These are phyloP conservation scores for Formica exsecta DNA, from an alignment of 1,140 invertebrate genomes.

Conservation along the genomic window DNA sequence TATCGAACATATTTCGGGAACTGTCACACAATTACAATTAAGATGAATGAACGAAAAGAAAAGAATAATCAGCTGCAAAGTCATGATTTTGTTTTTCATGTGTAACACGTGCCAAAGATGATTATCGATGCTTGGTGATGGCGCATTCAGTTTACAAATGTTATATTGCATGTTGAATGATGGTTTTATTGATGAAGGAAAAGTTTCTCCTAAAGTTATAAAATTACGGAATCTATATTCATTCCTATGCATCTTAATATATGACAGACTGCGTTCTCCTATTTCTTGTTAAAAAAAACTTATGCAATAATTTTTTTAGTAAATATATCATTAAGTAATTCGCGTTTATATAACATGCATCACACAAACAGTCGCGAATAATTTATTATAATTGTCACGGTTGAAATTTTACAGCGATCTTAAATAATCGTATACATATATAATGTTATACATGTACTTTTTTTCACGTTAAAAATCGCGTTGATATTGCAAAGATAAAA, in stretches of 20 bases:
- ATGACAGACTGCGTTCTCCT: constrained; percentile 53
- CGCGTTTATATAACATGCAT: constrained; percentile 48
- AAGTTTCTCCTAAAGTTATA: constrained; percentile 32
- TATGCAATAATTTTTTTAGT: background rate
- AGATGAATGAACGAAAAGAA: constrained; percentile 40
- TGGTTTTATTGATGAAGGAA: constrained; percentile 46
- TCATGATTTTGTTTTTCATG: constrained; percentile 42
- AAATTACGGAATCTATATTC: constrained; percentile 32
- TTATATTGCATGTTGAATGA: constrained; percentile 39
- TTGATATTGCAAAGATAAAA: constrained; percentile 28
- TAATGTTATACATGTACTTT: constrained; percentile 3
- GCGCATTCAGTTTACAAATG: constrained; percentile 48
- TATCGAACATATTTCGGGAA: constrained; percentile 35
- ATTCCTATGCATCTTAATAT: constrained; percentile 39
- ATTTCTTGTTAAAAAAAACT: constrained; percentile 25
- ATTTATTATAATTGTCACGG: constrained; percentile 16
- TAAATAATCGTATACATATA: background rate
- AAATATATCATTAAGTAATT: constrained; percentile 38
- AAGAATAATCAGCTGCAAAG: constrained; percentile 46
- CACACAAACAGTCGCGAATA: constrained; percentile 39
- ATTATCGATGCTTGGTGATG: constrained; percentile 41
- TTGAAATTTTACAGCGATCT: constrained; percentile 2
- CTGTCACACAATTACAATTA: constrained; percentile 41
- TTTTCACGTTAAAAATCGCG: constrained; percentile 2
- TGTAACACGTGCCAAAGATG: constrained; percentile 46